Conservation (phyloP, 2,113 vertebrate genomes). For the Sclerurus mexicanus region DNA sequence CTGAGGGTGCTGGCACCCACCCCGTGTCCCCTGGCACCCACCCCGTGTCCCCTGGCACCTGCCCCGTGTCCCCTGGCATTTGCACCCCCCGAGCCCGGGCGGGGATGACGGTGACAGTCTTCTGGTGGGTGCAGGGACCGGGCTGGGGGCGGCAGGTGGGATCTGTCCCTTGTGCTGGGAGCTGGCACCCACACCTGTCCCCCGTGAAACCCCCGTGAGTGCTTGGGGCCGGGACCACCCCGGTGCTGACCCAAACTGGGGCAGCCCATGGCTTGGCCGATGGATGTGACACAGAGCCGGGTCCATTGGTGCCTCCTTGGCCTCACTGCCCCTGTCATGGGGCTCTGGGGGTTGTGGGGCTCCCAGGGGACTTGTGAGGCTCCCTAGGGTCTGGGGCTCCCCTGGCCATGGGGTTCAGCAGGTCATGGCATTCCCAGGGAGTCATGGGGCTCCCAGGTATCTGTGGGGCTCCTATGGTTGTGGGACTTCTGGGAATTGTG, state of each 20-base stretch:
- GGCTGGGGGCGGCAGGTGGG: neutral
- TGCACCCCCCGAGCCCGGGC: neutral
- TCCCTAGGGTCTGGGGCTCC: neutral
- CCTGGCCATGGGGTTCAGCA: neutral
- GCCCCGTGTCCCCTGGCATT: neutral
- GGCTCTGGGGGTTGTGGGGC: neutral
- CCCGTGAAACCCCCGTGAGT: neutral
- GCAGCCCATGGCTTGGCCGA: neutral
- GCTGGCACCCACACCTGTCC: neutral
- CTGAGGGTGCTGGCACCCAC: neutral
- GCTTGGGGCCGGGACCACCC: neutral
- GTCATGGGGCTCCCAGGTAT: neutral
- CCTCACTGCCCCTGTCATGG: neutral
- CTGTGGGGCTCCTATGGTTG: neutral
- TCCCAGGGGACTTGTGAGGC: neutral
- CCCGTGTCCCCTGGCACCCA: neutral
- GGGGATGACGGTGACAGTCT: neutral
- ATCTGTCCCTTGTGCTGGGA: neutral
- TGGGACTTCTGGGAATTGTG: neutral
- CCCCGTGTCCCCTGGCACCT: neutral
- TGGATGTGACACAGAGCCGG: fast-evolving
- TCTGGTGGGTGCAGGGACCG: fast-evolving
- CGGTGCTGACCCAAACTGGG: fast-evolving
- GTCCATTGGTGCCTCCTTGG: neutral
- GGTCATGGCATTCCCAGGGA: fast-evolving